These are phyloP conservation scores for Betta splendens DNA, from an alignment of 2,797 vertebrate genomes.

Conservation along the genomic window DNA sequence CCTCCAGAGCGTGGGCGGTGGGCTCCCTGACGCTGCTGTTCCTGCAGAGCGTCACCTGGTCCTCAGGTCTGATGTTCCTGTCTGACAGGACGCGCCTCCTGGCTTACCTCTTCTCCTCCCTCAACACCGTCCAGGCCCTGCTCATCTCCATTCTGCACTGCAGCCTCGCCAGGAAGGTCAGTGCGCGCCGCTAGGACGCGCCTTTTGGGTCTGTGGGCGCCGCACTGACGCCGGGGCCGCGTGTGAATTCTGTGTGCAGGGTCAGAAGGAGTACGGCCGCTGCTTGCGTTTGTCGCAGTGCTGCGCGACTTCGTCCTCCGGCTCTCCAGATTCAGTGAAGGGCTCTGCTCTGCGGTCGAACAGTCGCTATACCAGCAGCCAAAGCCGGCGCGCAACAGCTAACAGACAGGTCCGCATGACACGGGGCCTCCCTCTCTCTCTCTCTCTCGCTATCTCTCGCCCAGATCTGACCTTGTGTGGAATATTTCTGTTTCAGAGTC, in stretches of 20 bases:
- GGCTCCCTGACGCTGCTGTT: conserved; percentile 90
- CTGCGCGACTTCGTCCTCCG: conserved; percentile 84
- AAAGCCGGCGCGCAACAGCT: conserved; percentile 79
- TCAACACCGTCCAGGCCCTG: conserved; percentile 91
- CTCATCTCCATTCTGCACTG: conserved; percentile 93
- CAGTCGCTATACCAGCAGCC: conserved; percentile 90
- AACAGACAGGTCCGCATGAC: conserved; percentile 77
- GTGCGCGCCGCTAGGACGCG: conserved; percentile 16
- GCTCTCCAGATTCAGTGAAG: conserved; percentile 88
- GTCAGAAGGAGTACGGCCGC: conserved; percentile 92
- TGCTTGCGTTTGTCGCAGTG: conserved; percentile 91
- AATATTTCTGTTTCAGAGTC: conserved; percentile 80
- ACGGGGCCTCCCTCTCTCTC: conserved; percentile 1
- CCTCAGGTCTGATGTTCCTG: conserved; percentile 91
- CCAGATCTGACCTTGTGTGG: conserved; percentile 41
- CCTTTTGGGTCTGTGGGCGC: not conserved
- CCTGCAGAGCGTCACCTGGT: conserved; percentile 91
- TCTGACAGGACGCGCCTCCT: conserved; percentile 89
- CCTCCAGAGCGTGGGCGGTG: conserved; percentile 88
- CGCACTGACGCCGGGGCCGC: not conserved
- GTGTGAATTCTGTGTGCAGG: conserved; percentile 67
- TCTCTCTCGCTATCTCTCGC: conserved; percentile 5
- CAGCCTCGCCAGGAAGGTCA: conserved; percentile 90
- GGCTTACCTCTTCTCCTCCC: conserved; percentile 93
- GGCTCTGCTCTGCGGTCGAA: conserved; percentile 88